Evolutionary conservation across 37 sponge, comb jelly and placozoan genomes (phyloP).

Genomic region (Ianthella basta): DNA sequence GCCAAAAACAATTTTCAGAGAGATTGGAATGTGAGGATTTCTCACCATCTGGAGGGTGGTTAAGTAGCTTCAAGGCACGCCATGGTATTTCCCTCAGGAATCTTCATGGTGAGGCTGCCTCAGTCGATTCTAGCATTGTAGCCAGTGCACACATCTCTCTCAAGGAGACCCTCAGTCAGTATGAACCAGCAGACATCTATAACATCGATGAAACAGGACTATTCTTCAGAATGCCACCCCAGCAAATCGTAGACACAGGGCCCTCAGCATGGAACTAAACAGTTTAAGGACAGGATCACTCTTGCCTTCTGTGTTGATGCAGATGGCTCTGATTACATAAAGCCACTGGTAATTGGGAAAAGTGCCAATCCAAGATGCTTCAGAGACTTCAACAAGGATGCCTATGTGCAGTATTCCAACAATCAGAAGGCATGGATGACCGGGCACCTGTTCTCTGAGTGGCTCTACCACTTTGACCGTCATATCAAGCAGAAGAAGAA

Average conservation of each 20-base stretch:
- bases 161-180: background rate
- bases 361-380: background rate
- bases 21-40: background rate
- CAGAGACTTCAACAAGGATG: background rate
- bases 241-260: background rate
- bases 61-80: background rate
- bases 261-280: background rate
- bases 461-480: too few species aligned
- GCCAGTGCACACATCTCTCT: background rate
- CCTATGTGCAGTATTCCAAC: background rate
- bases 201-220: slow-evolving; percentile 19
- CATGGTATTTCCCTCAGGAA: background rate
- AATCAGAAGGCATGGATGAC: too few species aligned
- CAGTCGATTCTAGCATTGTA: background rate
- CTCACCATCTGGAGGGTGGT: slow-evolving; percentile 9
- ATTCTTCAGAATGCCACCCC: background rate
- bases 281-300: background rate
- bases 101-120: slow-evolving; percentile 7
- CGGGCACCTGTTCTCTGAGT: too few species aligned
- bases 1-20: background rate
- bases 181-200: background rate
- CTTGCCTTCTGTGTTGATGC: background rate
- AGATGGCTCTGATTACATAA: background rate
- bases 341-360: background rate
- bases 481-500: too few species aligned